Base-by-base conservation (phyloP, 1,140 invertebrate species). In the Drosophila watanabei region DNA sequence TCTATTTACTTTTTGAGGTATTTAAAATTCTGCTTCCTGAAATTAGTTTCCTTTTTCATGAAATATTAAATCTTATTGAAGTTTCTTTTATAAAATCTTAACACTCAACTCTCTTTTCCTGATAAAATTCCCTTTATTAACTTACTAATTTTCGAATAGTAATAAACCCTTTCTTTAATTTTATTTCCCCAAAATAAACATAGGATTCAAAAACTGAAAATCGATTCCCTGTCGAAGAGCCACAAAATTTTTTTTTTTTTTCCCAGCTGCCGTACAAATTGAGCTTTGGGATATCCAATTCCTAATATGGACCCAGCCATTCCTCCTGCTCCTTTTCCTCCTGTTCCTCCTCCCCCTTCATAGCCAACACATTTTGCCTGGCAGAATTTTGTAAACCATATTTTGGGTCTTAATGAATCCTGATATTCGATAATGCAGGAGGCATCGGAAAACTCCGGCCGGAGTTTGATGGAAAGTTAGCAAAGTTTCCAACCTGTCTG, bases 401-500 rank as follows among this genome's bases (percentile, higher is more conserved):
- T 89, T 56, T 89, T 75, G 85, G 48, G 43, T 63, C 61, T 84
- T 88, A 88, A 88, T 88, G 85, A 88, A 88, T 89, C 81, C 81
- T 82, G 85, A 79, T 85, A 89, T 85, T 85, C 66, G 86, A 88
- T 81, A 88, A 88, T 89, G 81, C 86, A 89, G 68, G 49, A 85
- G 68, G 49, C 75, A 61, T 76, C 63, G 68, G 37, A 24, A 68
- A 80, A 77, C 59, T 73, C 63, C 48, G 69, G 37, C 63, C 39
- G 66, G 60, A 80, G 68, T 71, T 56, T 75, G 54, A 54, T 60
- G 51, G 16, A 85, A 89, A 89, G 81, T 89, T 88, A 75, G 69
- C 60, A 80, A 86, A 91, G 76, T 86, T 91, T 80, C 48, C 54
- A 75, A 69, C 63, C 81, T 86, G 81, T 79, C 81, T 76, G 79